Conservation (phyloP, 2,888 invertebrate species). For the Pogonocherus hispidulus region DNA sequence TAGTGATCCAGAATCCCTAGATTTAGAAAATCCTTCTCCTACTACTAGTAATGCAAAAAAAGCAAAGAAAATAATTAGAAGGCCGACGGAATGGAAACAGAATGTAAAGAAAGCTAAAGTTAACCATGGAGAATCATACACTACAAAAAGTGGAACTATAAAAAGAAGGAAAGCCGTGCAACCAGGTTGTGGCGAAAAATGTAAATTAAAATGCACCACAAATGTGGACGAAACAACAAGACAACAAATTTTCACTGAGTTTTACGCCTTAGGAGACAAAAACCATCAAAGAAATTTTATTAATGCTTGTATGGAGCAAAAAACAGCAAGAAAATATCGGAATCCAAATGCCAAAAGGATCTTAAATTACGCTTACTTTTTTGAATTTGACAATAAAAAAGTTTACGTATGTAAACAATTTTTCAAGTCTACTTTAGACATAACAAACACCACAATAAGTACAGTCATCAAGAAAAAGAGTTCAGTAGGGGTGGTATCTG, state of each 20-base stretch:
- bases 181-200: conserved; percentile 22
- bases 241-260: conserved; percentile 14
- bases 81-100: conserved; percentile 14
- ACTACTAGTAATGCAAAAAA: conserved; percentile 11
- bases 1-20: neutral
- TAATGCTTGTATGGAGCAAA: conserved; percentile 20
- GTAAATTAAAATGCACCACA: conserved; percentile 18
- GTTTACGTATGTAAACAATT: conserved; percentile 17
- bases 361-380: conserved; percentile 17
- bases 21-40: conserved; percentile 9
- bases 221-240: conserved; percentile 16
- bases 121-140: conserved; percentile 19
- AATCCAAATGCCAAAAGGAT: conserved; percentile 20
- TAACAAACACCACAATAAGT: conserved; percentile 21
- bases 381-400: conserved; percentile 18
- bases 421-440: conserved; percentile 17
- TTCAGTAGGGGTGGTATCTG: conserved; percentile 15
- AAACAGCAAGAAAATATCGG: conserved; percentile 12
- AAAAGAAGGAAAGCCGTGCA: conserved; percentile 20
- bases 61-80: conserved; percentile 15
- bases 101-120: conserved; percentile 10
- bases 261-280: conserved; percentile 16
- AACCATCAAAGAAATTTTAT: conserved; percentile 17
- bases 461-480: conserved; percentile 16
- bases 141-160: conserved; percentile 21